phyloP scores from a whole-genome alignment of 2,888 invertebrate species.

The Ferdinandea cuprea region DNA sequence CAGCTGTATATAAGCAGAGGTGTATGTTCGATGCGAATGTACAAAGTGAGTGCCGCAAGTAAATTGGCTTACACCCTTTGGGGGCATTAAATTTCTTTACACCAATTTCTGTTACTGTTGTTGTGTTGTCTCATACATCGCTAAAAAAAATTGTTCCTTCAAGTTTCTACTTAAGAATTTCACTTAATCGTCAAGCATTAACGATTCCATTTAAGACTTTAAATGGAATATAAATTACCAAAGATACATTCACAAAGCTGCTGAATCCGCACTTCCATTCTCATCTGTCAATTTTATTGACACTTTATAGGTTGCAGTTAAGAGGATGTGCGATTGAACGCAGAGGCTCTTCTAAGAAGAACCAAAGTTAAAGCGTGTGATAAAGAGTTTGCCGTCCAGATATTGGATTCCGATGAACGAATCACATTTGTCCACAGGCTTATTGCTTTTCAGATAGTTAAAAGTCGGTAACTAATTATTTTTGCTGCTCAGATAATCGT shows the following conservation, averaged over 20 bases:
- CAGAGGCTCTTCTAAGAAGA: too few relatives aligned
- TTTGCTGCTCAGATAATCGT: too few relatives aligned
- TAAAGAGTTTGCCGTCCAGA: too few relatives aligned
- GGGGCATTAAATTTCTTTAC: conserved; percentile 27
- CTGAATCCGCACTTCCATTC: neutral
- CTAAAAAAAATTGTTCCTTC: neutral
- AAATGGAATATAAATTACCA: conserved; percentile 23
- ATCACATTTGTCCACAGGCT: too few relatives aligned
- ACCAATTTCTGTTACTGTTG: conserved; percentile 1
- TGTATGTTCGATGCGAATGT: conserved; percentile 14
- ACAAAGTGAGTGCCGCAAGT: conserved; percentile 32
- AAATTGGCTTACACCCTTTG: conserved; percentile 46
- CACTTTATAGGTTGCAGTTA: too few relatives aligned
- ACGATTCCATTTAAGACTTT: conserved; percentile 40
- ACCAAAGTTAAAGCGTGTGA: too few relatives aligned
- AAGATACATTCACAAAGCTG: neutral
- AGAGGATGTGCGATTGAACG: too few relatives aligned
- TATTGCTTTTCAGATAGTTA: too few relatives aligned
- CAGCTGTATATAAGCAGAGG: neutral
- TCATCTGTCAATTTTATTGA: too few relatives aligned
- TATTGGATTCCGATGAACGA: too few relatives aligned
- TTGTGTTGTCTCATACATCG: neutral
- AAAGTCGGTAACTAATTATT: too few relatives aligned
- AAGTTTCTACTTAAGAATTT: neutral
- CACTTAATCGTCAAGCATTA: conserved; percentile 29